Conservation (phyloP, 2,888 invertebrate genomes). For the Phortica magna region DNA sequence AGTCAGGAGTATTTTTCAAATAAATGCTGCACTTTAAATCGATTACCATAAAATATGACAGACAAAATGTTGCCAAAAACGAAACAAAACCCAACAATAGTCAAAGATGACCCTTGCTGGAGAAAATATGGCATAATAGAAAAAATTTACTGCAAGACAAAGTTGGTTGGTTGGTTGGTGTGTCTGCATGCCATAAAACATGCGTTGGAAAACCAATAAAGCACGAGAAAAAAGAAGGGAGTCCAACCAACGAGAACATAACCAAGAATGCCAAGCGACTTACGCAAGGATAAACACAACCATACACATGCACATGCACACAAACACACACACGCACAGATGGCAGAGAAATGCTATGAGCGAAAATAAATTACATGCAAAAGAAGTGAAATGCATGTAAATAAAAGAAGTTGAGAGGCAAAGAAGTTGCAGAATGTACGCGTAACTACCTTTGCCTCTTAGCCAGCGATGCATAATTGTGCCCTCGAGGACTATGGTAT, state of each 20-base stretch:
- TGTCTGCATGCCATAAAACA: conserved; percentile 41
- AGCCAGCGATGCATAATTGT: conserved; percentile 32
- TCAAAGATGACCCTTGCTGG: too few species aligned
- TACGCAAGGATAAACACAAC: not conserved
- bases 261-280: conserved; percentile 16
- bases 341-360: conserved; percentile 3
- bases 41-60: too few species aligned
- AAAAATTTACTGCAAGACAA: conserved; percentile 24
- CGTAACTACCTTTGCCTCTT: conserved; percentile 25
- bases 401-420: conserved; percentile 48
- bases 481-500: not conserved
- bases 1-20: too few species aligned
- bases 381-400: conserved; percentile 70
- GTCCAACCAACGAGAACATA: conserved; percentile 12
- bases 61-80: too few species aligned
- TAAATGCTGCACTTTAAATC: too few species aligned
- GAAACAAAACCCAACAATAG: too few species aligned
- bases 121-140: conserved; percentile 12
- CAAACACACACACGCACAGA: not conserved
- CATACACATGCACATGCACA: not conserved
- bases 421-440: not conserved
- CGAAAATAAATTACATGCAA: conserved; percentile 68
- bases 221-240: conserved; percentile 47
- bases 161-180: conserved; percentile 40
- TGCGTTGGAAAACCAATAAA: conserved; percentile 64